Evolutionary conservation across 2,888 invertebrate species (phyloP).

Genomic region (Pomacea canaliculata): DNA sequence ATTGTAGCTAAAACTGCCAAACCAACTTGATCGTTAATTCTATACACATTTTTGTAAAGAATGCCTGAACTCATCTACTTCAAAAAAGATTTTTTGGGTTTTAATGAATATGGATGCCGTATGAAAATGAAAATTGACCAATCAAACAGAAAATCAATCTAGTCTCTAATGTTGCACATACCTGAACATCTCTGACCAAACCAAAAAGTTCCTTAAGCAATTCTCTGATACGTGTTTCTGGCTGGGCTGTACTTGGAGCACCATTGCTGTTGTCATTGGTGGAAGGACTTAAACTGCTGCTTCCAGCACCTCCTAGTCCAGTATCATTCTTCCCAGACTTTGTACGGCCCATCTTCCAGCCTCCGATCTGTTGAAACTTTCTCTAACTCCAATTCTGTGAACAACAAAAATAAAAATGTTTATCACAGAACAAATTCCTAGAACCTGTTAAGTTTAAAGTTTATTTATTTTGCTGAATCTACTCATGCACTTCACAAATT

Average conservation of each 20-base stretch:
- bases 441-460: too few relatives aligned
- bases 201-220: constrained; percentile 82
- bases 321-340: constrained; percentile 5
- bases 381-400: not conserved
- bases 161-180: constrained; percentile 28
- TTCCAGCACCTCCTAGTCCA: constrained; percentile 10
- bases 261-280: constrained; percentile 17
- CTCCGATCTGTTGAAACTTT: not conserved
- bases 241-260: constrained; percentile 12
- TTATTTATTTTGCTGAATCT: too few relatives aligned
- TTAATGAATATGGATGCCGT: too few relatives aligned
- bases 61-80: too few relatives aligned
- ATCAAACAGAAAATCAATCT: too few relatives aligned
- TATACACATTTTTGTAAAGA: too few relatives aligned
- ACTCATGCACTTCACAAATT: too few relatives aligned
- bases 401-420: not conserved
- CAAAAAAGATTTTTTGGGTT: too few relatives aligned
- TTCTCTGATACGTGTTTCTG: constrained; percentile 75
- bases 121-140: too few relatives aligned
- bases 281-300: constrained; percentile 25
- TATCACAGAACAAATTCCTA: too few relatives aligned
- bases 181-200: constrained; percentile 84
- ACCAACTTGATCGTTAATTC: too few relatives aligned
- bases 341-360: constrained; percentile 7
- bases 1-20: too few relatives aligned